phyloP scores from a whole-genome alignment of 1,140 invertebrate species.

The Linepithema humile region DNA sequence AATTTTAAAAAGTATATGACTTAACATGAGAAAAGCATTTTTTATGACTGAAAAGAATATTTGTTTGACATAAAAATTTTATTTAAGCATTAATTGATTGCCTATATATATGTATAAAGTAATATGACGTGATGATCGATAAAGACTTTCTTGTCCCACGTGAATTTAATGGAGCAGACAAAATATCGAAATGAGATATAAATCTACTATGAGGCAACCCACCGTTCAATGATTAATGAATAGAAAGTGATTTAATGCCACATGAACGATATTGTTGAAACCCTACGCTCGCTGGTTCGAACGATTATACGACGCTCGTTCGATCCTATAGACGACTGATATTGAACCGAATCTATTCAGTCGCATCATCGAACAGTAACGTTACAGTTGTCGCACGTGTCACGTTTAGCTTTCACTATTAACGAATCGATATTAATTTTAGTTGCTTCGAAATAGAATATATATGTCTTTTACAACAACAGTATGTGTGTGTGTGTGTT shows the following conservation, averaged over 20 bases:
- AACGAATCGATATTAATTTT: slow-evolving; percentile 22
- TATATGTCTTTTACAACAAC: background rate
- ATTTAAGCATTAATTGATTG: background rate
- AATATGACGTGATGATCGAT: background rate
- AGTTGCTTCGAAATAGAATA: slow-evolving; percentile 3
- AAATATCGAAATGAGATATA: slow-evolving; percentile 40
- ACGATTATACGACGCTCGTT: slow-evolving; percentile 37
- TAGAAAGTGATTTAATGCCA: slow-evolving; percentile 47
- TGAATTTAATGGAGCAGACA: slow-evolving; percentile 10
- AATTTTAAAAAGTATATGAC: background rate
- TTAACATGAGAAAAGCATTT: background rate
- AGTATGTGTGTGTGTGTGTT: background rate
- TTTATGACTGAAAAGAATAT: background rate
- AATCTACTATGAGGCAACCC: slow-evolving; percentile 23
- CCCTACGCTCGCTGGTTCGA: background rate
- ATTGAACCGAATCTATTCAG: slow-evolving; percentile 38
- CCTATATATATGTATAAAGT: background rate
- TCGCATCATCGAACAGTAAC: slow-evolving; percentile 16
- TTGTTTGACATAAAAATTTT: background rate
- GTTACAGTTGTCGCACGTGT: slow-evolving; percentile 26
- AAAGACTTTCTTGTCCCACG: background rate
- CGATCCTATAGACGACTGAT: slow-evolving; percentile 20
- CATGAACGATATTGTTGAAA: slow-evolving; percentile 42
- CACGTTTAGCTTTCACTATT: slow-evolving; percentile 16
- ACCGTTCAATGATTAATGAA: slow-evolving; percentile 36